phyloP scores from a whole-genome alignment of 2,797 vertebrate genomes.

The Lindbergichthys nudifrons region DNA sequence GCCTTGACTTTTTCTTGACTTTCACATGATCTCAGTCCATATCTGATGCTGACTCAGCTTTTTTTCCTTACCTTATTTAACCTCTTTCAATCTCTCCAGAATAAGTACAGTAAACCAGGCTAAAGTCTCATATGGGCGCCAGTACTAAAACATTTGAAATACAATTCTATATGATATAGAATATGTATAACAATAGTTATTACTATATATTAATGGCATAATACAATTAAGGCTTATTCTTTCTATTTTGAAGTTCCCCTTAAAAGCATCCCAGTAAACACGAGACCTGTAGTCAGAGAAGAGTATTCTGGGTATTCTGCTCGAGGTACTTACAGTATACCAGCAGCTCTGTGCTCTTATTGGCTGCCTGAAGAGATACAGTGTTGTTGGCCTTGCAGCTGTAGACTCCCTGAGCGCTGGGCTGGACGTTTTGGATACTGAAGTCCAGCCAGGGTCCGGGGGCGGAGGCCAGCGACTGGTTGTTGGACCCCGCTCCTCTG shows the following conservation, averaged over 20 bases:
- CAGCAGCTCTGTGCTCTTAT: constrained; percentile 81
- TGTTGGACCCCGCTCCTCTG: constrained; percentile 20
- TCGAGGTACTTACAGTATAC: constrained; percentile 88
- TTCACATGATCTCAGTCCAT: neutral
- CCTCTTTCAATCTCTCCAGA: neutral
- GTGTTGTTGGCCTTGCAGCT: constrained; percentile 81
- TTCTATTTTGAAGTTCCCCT: neutral
- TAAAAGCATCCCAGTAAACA: neutral
- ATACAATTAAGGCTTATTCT: neutral
- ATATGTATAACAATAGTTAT: neutral
- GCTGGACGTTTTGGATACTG: constrained; percentile 70
- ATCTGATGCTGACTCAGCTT: neutral
- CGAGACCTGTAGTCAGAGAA: too few relatives aligned
- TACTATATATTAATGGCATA: too few relatives aligned
- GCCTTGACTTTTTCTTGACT: neutral
- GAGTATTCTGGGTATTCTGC: neutral
- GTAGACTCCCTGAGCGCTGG: constrained; percentile 84
- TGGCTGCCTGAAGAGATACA: constrained; percentile 61
- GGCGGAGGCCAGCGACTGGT: constrained; percentile 44
- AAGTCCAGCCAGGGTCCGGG: constrained; percentile 61
- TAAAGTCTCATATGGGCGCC: neutral
- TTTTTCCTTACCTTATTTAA: neutral
- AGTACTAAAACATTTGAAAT: neutral
- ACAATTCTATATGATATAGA: neutral
- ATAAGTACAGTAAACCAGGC: neutral